Conservation (phyloP, 2,797 vertebrate genomes). For the Eremophila alpestris region DNA sequence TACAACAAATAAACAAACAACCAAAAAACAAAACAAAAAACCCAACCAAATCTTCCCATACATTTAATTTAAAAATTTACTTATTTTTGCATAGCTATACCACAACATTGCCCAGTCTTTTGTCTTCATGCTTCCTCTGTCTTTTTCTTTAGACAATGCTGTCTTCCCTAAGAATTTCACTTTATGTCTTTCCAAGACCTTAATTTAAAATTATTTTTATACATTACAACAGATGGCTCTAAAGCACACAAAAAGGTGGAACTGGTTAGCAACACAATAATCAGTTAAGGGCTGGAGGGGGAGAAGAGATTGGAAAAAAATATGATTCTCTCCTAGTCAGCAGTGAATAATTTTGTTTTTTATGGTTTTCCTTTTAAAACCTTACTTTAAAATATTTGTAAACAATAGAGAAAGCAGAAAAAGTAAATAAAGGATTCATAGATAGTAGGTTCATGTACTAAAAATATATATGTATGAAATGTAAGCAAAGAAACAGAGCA, state of each 20-base stretch:
- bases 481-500: background rate
- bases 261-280: background rate
- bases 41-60: background rate
- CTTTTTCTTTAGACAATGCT: background rate
- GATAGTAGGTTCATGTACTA: background rate
- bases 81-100: background rate
- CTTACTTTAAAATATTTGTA: background rate
- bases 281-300: background rate
- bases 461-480: background rate
- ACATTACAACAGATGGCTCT: background rate
- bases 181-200: background rate
- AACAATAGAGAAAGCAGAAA: background rate
- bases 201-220: background rate
- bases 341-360: background rate
- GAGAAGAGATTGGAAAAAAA: background rate
- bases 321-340: background rate
- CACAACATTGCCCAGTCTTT: background rate
- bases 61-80: background rate
- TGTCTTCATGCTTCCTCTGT: background rate
- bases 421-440: background rate
- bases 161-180: background rate
- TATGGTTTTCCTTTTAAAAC: background rate
- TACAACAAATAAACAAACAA: background rate
- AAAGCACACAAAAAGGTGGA: background rate
- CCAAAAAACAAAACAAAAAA: background rate